These are phyloP conservation scores for Cossypha dichroa DNA, from an alignment of 2,797 vertebrate genomes.

Conservation along the genomic window DNA sequence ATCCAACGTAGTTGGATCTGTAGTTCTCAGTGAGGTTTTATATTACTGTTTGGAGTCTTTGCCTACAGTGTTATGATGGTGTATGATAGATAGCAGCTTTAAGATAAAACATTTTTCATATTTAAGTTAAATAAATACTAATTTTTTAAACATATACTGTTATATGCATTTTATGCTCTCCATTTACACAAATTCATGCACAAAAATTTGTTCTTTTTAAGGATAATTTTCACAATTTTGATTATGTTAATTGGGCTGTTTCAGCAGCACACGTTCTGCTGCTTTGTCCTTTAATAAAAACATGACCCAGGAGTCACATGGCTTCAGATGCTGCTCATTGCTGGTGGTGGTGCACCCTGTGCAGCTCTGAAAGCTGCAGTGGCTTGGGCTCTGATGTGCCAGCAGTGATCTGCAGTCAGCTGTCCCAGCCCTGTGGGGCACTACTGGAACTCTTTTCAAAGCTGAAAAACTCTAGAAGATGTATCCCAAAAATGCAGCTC, in stretches of 20 bases:
- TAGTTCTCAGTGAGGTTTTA: not conserved
- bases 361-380: not conserved
- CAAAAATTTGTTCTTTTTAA: not conserved
- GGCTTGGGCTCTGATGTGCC: accelerated
- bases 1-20: not conserved
- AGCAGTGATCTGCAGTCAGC: not conserved
- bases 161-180: not conserved
- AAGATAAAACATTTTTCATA: not conserved
- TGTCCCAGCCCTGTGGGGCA: not conserved
- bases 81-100: not conserved
- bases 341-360: not conserved
- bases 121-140: not conserved
- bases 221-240: not conserved
- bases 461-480: not conserved
- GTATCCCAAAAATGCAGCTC: accelerated
- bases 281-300: not conserved
- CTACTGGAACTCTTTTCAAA: not conserved
- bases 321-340: not conserved
- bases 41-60: not conserved
- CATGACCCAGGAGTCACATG: accelerated
- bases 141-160: not conserved
- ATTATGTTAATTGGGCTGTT: not conserved
- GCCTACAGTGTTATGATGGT: not conserved
- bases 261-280: not conserved
- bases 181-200: not conserved